Evolutionary conservation across 2,113 vertebrate genomes (phyloP).

Genomic region (Meriones unguiculatus): DNA sequence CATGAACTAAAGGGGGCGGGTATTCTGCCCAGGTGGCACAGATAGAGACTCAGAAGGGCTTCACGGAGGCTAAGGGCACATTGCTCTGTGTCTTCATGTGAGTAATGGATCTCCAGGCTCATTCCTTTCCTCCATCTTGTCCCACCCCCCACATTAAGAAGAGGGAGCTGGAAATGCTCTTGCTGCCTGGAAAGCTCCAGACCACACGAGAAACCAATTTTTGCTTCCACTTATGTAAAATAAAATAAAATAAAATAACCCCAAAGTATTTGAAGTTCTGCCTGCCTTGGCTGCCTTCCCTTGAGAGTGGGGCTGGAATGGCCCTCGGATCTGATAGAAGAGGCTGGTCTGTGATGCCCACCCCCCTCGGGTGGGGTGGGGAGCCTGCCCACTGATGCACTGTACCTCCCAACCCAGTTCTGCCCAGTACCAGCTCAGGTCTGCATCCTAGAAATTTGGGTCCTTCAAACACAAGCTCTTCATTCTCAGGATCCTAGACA

Average conservation of each 20-base stretch:
- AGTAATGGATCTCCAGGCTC: neutral
- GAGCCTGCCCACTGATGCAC: neutral
- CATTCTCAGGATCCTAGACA: neutral
- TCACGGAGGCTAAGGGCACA: neutral
- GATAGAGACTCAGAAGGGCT: neutral
- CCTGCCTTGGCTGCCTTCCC: constrained; percentile 61
- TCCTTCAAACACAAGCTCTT: neutral
- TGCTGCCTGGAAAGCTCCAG: constrained; percentile 55
- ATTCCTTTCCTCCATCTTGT: neutral
- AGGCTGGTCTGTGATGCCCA: neutral
- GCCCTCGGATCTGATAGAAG: neutral
- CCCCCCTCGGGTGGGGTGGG: neutral
- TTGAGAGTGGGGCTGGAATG: neutral
- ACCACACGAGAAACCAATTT: constrained; percentile 75
- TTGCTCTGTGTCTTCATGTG: neutral
- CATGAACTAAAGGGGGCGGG: neutral
- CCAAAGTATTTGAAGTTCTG: constrained; percentile 65
- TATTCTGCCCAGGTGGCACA: neutral
- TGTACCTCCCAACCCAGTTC: neutral
- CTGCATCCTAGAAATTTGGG: accelerated
- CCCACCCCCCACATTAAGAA: neutral
- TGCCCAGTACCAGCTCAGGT: neutral
- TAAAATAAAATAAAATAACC: constrained; percentile 75
- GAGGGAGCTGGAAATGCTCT: constrained; percentile 30
- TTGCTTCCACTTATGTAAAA: constrained; percentile 76